A percentile compares a stretch with the other conserved stretches of the same genome.
Evolutionary conservation across 2,888 invertebrate species (phyloP).

Genomic region (Sarcophaga subvicina): DNA sequence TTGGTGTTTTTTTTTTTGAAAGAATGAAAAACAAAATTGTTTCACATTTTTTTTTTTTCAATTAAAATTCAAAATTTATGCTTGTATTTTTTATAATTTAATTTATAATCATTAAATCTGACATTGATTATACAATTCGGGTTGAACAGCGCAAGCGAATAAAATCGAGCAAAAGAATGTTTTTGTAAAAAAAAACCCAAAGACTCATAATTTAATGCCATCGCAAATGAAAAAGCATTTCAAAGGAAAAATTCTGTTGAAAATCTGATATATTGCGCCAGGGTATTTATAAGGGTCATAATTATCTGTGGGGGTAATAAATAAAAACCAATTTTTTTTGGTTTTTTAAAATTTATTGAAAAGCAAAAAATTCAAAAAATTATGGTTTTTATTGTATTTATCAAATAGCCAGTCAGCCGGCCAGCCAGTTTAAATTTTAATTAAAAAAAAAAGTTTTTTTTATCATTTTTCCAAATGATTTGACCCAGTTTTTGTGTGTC

Average conservation of each 20-base stretch:
- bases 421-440: neutral
- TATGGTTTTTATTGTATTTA: too few species aligned
- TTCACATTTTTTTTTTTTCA: neutral
- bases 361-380: neutral
- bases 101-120: slow-evolving; percentile 69
- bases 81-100: slow-evolving; percentile 58
- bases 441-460: neutral
- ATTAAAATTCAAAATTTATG: slow-evolving; percentile 38
- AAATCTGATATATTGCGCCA: neutral
- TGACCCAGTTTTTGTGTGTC: slow-evolving; percentile 47
- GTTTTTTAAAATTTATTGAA: neutral
- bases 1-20: neutral
- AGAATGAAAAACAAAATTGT: too few species aligned
- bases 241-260: neutral
- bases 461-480: slow-evolving; percentile 48
- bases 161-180: slow-evolving; percentile 22
- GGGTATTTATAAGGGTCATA: slow-evolving; percentile 7
- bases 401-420: too few species aligned
- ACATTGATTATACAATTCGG: slow-evolving; percentile 67
- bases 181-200: slow-evolving; percentile 53
- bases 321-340: neutral
- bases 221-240: slow-evolving; percentile 34
- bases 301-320: neutral
- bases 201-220: slow-evolving; percentile 65
- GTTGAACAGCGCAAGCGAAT: slow-evolving; percentile 35